Evolutionary conservation across 2,888 invertebrate species (phyloP), one percentile per base, ranked within the genome.

Genomic region (Mesorhabditis belari): DNA sequence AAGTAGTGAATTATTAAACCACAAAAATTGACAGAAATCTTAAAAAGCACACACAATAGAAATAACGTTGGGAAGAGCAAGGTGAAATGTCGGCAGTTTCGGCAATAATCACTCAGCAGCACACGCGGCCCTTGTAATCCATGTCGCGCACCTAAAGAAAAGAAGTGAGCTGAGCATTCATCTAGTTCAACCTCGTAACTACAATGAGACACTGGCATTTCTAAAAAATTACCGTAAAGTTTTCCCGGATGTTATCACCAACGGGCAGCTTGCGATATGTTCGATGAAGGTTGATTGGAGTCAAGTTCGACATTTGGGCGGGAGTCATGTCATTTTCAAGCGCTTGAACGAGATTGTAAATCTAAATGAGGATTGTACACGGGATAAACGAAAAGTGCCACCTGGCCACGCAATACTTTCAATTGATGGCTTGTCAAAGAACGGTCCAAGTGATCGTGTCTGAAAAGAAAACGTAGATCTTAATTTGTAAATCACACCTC

Each of bases 381-480:
- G n/a, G n/a, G n/a, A n/a, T n/a, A n/a, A n/a, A n/a, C n/a, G n/a
- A n/a, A n/a, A n/a, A n/a, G n/a, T n/a, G n/a, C n/a, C n/a, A 71
- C 63, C 61, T 77, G 77, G 17, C 77, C 77, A n/a, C 77, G 70
- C 24, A 77, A 65, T 12, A 77, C 76, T 17, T 74, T 63, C 27
- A 77, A 56, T 60, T 77, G 77, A 21, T 67, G 69, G 56, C 66
- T 63, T 21, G 70, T 67, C 12, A 77, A 68, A 55, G 66, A 65
- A 3, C 70, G 65, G 53, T 60, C 65, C 1, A 58, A 61, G 21
- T 64, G 67, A 23, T 68, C 73, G 60, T 75, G 75, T 5, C 69
- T 64, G 57, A 96, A 98, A 94, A 77, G 93, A 35, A 57, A 61
- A 35, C 19, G 53, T 29, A 26, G 26, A 12, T 53, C 19, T 96